These are phyloP conservation scores for Pammene fasciana DNA, from an alignment of 2,888 invertebrate species.

Conservation along the genomic window DNA sequence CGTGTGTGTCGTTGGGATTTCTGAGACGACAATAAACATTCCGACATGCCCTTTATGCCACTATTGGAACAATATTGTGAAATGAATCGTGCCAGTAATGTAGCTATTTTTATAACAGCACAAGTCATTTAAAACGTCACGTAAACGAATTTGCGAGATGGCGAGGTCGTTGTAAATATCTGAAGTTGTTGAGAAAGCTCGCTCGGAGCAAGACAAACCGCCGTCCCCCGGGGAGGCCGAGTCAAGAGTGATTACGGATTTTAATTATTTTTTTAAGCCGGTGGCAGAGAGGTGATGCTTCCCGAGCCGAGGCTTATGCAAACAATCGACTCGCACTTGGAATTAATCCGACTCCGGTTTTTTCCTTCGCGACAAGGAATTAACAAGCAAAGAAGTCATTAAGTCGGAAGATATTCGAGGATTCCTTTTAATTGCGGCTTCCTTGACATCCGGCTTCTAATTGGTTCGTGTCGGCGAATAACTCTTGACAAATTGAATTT, in stretches of 20 bases:
- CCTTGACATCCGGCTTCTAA: conserved; percentile 77
- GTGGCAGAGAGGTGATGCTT: conserved; percentile 82
- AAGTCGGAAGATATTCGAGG: conserved; percentile 81
- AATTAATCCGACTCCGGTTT: conserved; percentile 80
- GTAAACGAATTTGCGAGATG: conserved; percentile 63
- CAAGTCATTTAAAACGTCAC: conserved; percentile 61
- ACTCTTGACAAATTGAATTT: conserved; percentile 71
- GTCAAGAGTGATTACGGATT: conserved; percentile 84
- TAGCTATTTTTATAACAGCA: conserved; percentile 65
- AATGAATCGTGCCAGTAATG: conserved; percentile 65
- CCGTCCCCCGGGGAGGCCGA: conserved; percentile 69
- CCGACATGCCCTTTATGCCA: conserved; percentile 66
- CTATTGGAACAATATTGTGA: conserved; percentile 60
- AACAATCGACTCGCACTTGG: conserved; percentile 83
- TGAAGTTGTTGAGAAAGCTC: conserved; percentile 55
- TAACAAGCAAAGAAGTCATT: conserved; percentile 84
- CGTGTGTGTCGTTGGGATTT: conserved; percentile 72
- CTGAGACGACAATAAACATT: conserved; percentile 75
- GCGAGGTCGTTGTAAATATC: conserved; percentile 57
- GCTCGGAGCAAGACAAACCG: conserved; percentile 62
- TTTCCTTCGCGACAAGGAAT: conserved; percentile 82
- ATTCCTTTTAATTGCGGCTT: conserved; percentile 81
- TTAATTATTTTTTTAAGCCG: conserved; percentile 84
- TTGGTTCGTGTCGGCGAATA: conserved; percentile 77
- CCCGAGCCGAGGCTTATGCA: conserved; percentile 80